Conservation (phyloP, 2,113 vertebrate genomes). For the Heterocephalus glaber region DNA sequence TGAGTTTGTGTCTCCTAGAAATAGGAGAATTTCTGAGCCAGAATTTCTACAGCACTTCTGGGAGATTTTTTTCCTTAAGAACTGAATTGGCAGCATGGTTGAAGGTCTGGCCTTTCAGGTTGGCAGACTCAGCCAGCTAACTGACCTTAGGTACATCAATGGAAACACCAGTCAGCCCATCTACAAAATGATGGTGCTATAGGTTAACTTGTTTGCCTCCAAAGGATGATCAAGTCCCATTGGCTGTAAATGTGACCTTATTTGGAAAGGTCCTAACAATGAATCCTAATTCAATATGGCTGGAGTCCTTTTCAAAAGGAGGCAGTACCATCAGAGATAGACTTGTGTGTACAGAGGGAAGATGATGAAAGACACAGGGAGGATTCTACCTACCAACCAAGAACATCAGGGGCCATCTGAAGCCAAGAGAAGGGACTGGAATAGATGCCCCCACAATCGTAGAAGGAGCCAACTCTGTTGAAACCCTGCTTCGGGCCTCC, state of each 20-base stretch:
- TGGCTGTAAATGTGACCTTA: not conserved
- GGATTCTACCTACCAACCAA: not conserved
- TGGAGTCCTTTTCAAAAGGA: not conserved
- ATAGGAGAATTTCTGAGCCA: not conserved
- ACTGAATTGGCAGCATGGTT: not conserved
- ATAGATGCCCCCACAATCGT: not conserved
- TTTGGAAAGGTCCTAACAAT: not conserved
- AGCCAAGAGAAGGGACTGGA: not conserved
- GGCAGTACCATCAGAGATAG: not conserved
- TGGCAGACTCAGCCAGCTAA: not conserved
- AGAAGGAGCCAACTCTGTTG: not conserved
- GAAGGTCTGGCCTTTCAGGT: not conserved
- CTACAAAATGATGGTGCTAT: not conserved
- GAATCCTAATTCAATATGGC: too few species aligned
- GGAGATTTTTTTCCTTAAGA: not conserved
- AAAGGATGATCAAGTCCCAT: not conserved
- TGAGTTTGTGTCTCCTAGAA: not conserved
- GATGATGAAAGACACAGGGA: not conserved
- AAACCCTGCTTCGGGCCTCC: not conserved
- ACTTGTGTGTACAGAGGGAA: not conserved
- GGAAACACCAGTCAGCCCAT: not conserved
- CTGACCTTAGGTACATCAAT: not conserved
- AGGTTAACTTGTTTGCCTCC: not conserved
- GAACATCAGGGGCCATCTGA: not conserved
- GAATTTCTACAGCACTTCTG: not conserved